Evolutionary conservation across 2,113 vertebrate species (phyloP).

Genomic region (Raja brachyura): DNA sequence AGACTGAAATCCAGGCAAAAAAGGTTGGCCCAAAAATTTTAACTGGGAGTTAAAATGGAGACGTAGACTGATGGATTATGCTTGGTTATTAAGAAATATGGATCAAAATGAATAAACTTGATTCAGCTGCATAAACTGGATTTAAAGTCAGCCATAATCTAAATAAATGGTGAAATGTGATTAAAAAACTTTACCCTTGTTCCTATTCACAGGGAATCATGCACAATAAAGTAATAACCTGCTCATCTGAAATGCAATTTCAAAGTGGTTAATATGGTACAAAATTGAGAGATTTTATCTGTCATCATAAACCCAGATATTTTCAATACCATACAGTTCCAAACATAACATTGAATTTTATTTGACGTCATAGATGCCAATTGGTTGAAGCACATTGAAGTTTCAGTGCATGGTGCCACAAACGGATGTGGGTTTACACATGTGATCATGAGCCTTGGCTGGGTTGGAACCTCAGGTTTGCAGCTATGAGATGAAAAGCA

Average conservation of each 20-base stretch:
- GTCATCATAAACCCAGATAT: neutral
- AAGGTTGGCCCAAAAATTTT: no score
- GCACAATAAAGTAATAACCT: no score
- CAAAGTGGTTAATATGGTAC: neutral
- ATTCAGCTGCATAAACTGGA: no score
- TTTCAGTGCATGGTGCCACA: neutral
- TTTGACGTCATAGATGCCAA: neutral
- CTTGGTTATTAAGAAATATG: no score
- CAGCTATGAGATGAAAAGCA: neutral
- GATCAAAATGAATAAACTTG: no score
- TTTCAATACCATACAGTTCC: neutral
- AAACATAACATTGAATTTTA: neutral
- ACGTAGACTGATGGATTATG: no score
- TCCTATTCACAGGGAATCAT: no score
- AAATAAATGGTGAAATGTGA: no score
- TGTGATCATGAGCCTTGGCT: neutral
- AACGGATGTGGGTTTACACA: neutral
- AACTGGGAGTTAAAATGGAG: no score
- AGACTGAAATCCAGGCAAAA: no score
- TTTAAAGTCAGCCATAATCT: no score
- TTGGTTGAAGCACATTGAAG: neutral
- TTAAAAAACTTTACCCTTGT: no score
- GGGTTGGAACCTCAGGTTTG: neutral
- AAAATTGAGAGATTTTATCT: neutral
- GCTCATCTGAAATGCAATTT: neutral